These are phyloP conservation scores for Apocrypta bakeri DNA, from an alignment of 1,140 invertebrate genomes.

Conservation along the genomic window DNA sequence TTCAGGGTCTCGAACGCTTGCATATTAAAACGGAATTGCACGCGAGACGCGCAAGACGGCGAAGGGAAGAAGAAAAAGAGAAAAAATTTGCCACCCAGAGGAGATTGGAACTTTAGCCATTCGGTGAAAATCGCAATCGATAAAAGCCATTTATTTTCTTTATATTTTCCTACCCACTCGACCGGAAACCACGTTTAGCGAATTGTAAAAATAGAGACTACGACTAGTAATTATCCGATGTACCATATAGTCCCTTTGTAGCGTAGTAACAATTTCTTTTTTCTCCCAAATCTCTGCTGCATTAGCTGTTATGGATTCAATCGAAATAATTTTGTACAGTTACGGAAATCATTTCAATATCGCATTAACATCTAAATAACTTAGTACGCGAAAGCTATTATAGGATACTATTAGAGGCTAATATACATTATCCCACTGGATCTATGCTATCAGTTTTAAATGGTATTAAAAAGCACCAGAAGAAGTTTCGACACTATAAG, in stretches of 20 bases:
- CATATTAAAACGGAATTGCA: slow-evolving; percentile 8
- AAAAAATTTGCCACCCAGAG: not conserved
- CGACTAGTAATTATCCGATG: not conserved
- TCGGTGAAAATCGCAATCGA: not conserved
- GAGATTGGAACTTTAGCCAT: slow-evolving; percentile 11
- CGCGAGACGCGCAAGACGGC: not conserved
- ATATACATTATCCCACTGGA: too few species aligned
- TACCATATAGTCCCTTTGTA: not conserved
- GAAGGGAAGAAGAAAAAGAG: not conserved
- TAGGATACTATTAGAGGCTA: too few species aligned
- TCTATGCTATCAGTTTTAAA: too few species aligned
- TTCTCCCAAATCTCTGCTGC: too few species aligned
- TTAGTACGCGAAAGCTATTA: too few species aligned
- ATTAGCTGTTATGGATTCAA: too few species aligned
- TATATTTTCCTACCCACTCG: not conserved
- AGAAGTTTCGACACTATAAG: not conserved
- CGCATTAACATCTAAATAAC: too few species aligned
- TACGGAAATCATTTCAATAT: too few species aligned
- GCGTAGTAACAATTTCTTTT: too few species aligned
- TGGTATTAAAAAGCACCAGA: not conserved
- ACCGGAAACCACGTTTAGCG: not conserved
- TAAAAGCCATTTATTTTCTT: slow-evolving; percentile 4
- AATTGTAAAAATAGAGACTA: not conserved
- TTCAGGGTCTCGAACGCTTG: slow-evolving; percentile 3
- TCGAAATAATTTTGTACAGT: too few species aligned